A percentile compares a stretch with the other conserved stretches of the same genome.
phyloP scores from a whole-genome alignment of 2,113 vertebrate species.

The Triplophysa rosa region DNA sequence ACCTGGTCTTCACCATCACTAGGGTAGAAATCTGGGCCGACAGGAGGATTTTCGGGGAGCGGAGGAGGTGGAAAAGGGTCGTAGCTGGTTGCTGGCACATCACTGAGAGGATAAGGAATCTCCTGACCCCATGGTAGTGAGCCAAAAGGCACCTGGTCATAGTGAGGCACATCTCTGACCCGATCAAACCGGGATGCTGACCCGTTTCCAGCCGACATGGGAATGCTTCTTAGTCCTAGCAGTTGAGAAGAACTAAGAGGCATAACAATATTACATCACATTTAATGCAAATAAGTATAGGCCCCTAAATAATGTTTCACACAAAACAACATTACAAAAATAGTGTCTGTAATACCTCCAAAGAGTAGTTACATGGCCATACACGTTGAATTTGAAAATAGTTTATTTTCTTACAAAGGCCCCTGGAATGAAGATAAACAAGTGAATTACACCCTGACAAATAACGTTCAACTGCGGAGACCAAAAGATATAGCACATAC shows the following conservation, averaged over 20 bases:
- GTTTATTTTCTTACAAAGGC: slow-evolving; percentile 1
- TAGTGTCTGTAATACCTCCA: background rate
- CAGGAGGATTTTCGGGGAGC: slow-evolving; percentile 78
- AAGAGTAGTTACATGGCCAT: slow-evolving; percentile 36
- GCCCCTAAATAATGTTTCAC: no score
- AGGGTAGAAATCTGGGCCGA: slow-evolving; percentile 74
- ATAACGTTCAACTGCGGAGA: background rate
- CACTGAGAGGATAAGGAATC: slow-evolving; percentile 47
- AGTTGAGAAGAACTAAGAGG: background rate
- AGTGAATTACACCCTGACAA: background rate
- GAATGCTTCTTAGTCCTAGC: slow-evolving; percentile 23
- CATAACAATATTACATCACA: background rate
- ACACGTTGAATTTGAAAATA: background rate
- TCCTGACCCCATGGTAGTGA: slow-evolving; percentile 54
- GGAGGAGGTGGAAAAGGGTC: slow-evolving; percentile 83
- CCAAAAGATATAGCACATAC: background rate
- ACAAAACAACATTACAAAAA: background rate
- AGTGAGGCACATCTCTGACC: slow-evolving; percentile 64
- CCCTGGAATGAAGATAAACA: slow-evolving; percentile 24
- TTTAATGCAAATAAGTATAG: background rate
- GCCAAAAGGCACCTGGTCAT: slow-evolving; percentile 75
- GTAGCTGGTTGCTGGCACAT: slow-evolving; percentile 65
- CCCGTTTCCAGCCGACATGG: slow-evolving; percentile 63
- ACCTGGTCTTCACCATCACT: slow-evolving; percentile 63
- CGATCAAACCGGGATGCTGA: slow-evolving; percentile 63